A percentile compares a stretch with the other conserved stretches of the same genome.
These are phyloP conservation scores for Pseudopipra pipra DNA, from an alignment of 2,113 vertebrate species.

Conservation along the genomic window DNA sequence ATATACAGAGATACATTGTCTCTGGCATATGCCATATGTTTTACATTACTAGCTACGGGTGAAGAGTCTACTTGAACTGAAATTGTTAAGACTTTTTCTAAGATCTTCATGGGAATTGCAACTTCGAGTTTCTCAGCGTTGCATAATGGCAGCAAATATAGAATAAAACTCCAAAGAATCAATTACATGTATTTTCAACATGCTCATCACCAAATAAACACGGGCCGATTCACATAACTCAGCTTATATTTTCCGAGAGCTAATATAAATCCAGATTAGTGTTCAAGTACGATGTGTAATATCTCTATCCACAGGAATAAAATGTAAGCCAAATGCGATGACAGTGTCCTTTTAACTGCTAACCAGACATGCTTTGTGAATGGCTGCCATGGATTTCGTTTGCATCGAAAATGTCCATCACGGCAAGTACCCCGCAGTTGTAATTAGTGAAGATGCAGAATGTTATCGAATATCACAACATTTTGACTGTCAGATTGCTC, in stretches of 20 bases:
- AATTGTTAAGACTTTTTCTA: neutral
- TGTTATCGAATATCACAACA: conserved; percentile 59
- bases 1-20: neutral
- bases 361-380: conserved; percentile 32
- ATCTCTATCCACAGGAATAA: neutral
- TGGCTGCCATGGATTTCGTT: conserved; percentile 61
- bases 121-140: neutral
- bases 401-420: conserved; percentile 51
- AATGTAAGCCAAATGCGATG: neutral
- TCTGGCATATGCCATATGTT: neutral
- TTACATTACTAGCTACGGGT: neutral
- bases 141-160: neutral
- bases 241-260: neutral
- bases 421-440: conserved; percentile 20
- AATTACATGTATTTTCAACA: conserved; percentile 7
- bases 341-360: conserved; percentile 43
- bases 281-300: conserved; percentile 1
- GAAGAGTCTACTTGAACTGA: neutral
- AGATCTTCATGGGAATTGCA: conserved; percentile 29
- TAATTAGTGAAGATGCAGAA: conserved; percentile 72
- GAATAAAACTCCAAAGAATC: conserved; percentile 40
- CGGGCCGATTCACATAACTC: neutral
- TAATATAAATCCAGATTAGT: conserved; percentile 46
- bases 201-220: conserved; percentile 3
- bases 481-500: conserved; percentile 71